phyloP scores from a whole-genome alignment of 2,797 vertebrate species.

The Podarcis lilfordi region DNA sequence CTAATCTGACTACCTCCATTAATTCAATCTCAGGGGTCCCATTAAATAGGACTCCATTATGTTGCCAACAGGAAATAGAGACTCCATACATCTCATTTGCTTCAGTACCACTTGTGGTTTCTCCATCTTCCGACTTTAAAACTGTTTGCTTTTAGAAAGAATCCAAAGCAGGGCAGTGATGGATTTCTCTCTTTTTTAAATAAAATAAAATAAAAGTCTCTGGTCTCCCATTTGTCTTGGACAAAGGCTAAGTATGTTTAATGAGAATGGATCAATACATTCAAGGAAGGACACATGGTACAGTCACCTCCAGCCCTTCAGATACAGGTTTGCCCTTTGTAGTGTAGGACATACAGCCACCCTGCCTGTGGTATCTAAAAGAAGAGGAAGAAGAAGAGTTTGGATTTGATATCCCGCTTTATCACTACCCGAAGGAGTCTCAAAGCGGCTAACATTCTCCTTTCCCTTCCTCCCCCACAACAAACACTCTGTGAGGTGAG shows the following conservation, averaged over 20 bases:
- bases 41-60: constrained; percentile 19
- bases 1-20: constrained; percentile 19
- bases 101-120: background rate
- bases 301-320: too few relatives aligned
- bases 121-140: background rate
- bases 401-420: too few relatives aligned
- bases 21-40: background rate
- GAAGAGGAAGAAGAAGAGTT: too few relatives aligned
- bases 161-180: background rate
- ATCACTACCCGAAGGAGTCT: too few relatives aligned
- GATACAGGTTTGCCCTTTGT: too few relatives aligned
- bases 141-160: background rate
- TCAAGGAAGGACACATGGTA: background rate
- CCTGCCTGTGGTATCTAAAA: too few relatives aligned
- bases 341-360: too few relatives aligned
- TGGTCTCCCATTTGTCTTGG: background rate
- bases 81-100: background rate
- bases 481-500: too few relatives aligned
- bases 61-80: background rate
- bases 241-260: background rate
- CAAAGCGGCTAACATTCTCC: too few relatives aligned
- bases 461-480: too few relatives aligned
- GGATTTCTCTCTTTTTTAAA: background rate
- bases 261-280: background rate
- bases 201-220: background rate